Conservation (phyloP, 1,140 invertebrate genomes). For the Bombus picipes region DNA sequence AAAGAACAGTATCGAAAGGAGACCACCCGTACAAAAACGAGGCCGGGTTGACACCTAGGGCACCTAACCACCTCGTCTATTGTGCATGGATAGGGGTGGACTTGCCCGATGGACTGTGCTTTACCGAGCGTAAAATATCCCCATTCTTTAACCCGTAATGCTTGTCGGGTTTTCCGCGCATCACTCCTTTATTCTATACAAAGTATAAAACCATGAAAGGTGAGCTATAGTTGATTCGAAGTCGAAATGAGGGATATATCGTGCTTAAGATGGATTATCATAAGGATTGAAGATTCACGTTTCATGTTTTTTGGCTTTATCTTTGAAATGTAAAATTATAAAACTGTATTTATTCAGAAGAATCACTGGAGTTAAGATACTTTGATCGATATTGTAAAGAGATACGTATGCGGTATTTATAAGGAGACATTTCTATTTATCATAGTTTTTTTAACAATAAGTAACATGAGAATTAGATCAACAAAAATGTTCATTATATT, state of each 20-base stretch:
- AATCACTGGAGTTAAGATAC: neutral
- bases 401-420: no score
- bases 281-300: neutral
- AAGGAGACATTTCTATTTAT: no score
- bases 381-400: no score
- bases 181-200: constrained; percentile 71
- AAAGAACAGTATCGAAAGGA: constrained; percentile 56
- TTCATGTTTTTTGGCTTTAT: neutral
- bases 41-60: constrained; percentile 76
- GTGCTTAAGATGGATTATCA: neutral
- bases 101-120: constrained; percentile 73
- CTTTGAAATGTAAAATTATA: neutral
- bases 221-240: constrained; percentile 30
- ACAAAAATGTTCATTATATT: no score
- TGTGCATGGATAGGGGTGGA: constrained; percentile 68
- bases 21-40: constrained; percentile 72
- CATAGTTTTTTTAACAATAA: no score
- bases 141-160: constrained; percentile 79
- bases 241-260: constrained; percentile 20
- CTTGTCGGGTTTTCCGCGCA: constrained; percentile 70
- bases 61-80: constrained; percentile 69
- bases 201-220: constrained; percentile 58
- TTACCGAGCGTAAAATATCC: constrained; percentile 80
- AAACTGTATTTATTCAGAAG: neutral
- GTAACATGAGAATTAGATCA: no score